Base-by-base conservation (phyloP, 2,113 vertebrate genomes). In the Scytalopus superciliaris region DNA sequence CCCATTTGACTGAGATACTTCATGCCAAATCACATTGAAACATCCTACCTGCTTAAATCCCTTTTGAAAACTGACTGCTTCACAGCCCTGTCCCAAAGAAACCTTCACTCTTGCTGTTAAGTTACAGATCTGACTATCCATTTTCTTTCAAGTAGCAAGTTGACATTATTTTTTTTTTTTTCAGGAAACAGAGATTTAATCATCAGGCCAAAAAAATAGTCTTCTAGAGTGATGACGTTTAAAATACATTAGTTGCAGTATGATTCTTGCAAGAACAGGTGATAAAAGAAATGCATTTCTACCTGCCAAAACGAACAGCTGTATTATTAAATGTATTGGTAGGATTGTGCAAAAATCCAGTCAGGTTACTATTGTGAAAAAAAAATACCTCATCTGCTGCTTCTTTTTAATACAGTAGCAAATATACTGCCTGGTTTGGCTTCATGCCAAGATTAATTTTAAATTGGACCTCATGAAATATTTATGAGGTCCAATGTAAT, bases 401-500 rank as follows among this genome's bases (percentile, higher is more conserved):
- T 88, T 95, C 87, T 90, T 88, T 97, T 96, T 95, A 95, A 96
- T 96, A 96, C 94, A 96, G 92, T 95, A 90, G 92, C 90, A 93
- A 94, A 84, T 93, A 89, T 89, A 90, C 76, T 93, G 87, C 84
- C 96, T 96, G 94, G 85, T 59, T 93, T 97, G 95, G 93, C 94
- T 80, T 62, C 62, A 53, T 81, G 93, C 96, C 96, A 96, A 90
- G 87, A 96, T 96, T 88, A 94, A 96, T 94, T 92, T 96, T 97
- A 96, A 93, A 85, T 59, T 95, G 97, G 94, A 94, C 94, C 96
- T 93, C 49, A 96, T 97, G 87, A 97, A 97, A 96, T 97, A 98
- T 97, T 97, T 96, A 96, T 96, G 94, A 97, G 97, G 94, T 92
- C 86, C 95, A 89, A 93, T 91, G 94, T 97, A 96, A 97, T 97